A percentile compares a stretch with the other conserved stretches of the same genome.
Evolutionary conservation across 2,888 invertebrate species (phyloP).

Genomic region (Phalera bucephala): DNA sequence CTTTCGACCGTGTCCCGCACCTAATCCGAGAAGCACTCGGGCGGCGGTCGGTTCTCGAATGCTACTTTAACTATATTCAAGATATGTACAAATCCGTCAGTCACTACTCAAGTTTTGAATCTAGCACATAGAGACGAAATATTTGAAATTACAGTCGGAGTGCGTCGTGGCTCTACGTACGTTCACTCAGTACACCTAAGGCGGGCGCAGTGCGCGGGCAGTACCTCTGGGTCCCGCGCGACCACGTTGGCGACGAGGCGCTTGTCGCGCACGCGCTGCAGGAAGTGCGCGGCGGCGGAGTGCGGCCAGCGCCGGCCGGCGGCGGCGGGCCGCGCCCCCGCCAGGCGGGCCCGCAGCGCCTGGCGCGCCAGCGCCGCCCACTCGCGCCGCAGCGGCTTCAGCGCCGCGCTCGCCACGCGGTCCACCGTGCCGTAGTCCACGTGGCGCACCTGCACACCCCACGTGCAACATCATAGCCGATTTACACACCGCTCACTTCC

Average conservation of each 20-base stretch:
- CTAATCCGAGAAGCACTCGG: too few relatives aligned
- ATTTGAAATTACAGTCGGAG: too few relatives aligned
- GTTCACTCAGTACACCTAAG: too few relatives aligned
- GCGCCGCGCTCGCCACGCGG: constrained; percentile 35
- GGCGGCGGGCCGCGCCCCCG: constrained; percentile 63
- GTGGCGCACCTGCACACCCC: constrained; percentile 72
- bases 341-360: constrained; percentile 76
- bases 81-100: too few relatives aligned
- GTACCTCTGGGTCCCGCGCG: constrained; percentile 37
- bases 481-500: background rate
- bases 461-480: constrained; percentile 50
- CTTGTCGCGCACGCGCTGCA: constrained; percentile 51
- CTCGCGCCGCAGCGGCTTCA: constrained; percentile 53
- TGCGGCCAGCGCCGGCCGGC: constrained; percentile 70
- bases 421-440: constrained; percentile 84
- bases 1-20: too few relatives aligned
- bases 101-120: too few relatives aligned
- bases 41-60: too few relatives aligned
- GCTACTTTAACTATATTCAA: too few relatives aligned
- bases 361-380: constrained; percentile 74
- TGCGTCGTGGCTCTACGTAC: too few relatives aligned
- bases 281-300: constrained; percentile 61
- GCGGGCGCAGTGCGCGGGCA: too few relatives aligned
- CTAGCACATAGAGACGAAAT: too few relatives aligned
- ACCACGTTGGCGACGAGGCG: constrained; percentile 63